Evolutionary conservation across 1,140 invertebrate species (phyloP), one percentile per base, ranked within the genome.

Genomic region (Neodiprion virginianus): DNA sequence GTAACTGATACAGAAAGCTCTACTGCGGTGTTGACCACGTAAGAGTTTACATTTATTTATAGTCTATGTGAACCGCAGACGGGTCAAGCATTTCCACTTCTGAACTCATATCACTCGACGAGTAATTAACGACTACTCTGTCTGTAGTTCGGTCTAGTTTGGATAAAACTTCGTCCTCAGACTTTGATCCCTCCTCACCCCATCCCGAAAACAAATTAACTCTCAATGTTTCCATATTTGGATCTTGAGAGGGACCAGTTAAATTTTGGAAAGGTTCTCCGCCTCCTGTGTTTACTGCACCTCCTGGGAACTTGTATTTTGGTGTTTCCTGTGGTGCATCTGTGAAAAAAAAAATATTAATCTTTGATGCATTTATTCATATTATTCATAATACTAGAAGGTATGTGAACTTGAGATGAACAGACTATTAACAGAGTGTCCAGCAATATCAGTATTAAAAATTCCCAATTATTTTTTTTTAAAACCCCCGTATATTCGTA

Each of bases 41-140:
- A 40, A 74, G 69, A 70, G 70, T 48, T 75, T 77, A 74, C 77
- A 79, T 80, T 83, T 78, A 76, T 80, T 50, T 71, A 50, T 87
- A 84, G 75, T 88, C 86, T 79, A 87, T 87, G 68, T 85, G 85
- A 3, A 86, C 84, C 4, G 84, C 88, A 0, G 88, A 88, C 2
- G 88, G 87, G 80, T 89, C 89, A 53, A 87, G 76, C 88, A 90
- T 89, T 82, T 89, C 88, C 7, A 89, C 86, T 84, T 89, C 88
- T 14, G 88, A 87, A 67, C 84, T 87, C 83, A 89, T 86, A 49
- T 89, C 87, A 49, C 81, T 84, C 3, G 83, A 82, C 8, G 88
- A 87, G 75, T 86, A 88, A 83, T 84, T 87, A 14, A 86, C 84
- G 10, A 83, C 78, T 7, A 83, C 79, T 1, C 48, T 40, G 17